Percentiles rank a stretch among this genome's conserved stretches.
These are phyloP conservation scores for Oreonectes daqikongensis DNA, from an alignment of 2,797 vertebrate genomes.

Conservation along the genomic window DNA sequence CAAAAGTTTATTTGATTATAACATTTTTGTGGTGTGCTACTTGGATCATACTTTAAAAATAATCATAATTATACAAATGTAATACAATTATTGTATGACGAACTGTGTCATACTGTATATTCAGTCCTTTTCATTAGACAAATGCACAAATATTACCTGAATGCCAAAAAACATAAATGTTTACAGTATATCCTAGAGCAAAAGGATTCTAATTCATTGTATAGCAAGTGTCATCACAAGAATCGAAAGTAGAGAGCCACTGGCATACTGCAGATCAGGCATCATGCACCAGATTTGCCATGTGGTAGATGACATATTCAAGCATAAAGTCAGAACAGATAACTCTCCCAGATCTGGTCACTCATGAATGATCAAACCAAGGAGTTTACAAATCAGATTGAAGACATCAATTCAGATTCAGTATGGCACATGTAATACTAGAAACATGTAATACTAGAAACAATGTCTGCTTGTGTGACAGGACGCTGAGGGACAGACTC, in stretches of 20 bases:
- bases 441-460: too few relatives aligned
- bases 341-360: neutral
- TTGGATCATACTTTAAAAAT: too few relatives aligned
- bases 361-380: constrained; percentile 1
- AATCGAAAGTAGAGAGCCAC: neutral
- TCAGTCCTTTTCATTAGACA: neutral
- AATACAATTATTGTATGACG: too few relatives aligned
- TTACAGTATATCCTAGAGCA: too few relatives aligned
- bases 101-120: neutral
- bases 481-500: neutral
- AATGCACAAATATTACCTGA: neutral
- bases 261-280: neutral
- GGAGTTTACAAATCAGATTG: neutral
- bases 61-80: too few relatives aligned
- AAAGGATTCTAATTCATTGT: neutral
- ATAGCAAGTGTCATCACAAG: neutral
- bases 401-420: neutral
- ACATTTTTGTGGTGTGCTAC: too few relatives aligned
- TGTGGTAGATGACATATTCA: neutral
- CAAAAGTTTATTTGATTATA: too few relatives aligned
- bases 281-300: neutral
- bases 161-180: too few relatives aligned
- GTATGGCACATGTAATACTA: too few relatives aligned
- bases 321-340: constrained; percentile 8
- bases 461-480: neutral